Evolutionary conservation across 1,140 invertebrate genomes (phyloP), one percentile per base, ranked within the genome.

Genomic region (Brachionus calyciflorus): DNA sequence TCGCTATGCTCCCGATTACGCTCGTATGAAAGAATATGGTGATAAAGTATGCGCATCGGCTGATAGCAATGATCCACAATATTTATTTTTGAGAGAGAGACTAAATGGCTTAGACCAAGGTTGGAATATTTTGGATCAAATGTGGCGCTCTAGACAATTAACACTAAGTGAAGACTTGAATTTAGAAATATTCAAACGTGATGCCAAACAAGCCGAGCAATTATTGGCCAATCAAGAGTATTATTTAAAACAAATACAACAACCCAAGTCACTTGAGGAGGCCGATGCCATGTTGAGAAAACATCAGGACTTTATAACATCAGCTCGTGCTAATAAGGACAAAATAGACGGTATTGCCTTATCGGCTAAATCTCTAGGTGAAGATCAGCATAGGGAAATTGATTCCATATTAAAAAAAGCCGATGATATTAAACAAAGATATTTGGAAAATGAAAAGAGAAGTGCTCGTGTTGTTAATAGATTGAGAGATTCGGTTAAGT

Each of bases 281-380:
- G 96, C 95, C 33, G 96, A 99, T 83, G 95, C 95, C 81, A 88
- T 94, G 81, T 91, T 98, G 79, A 99, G 98, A 85, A 90, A 94
- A 19, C 95, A 99, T 85, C 96, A 99, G 85, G 93, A 96, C 2
- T 98, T 99, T 88, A 90, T 98, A 79, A 98, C 94, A 0, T 98
- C 96, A 0, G 96, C 99, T 93, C 96, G 99, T 85, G 96, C 96
- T 3, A 99, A 99, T 85, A 96, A 99, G 84, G 97, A 99, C 81
- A 99, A 99, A 85, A 93, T 99, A 81, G 96, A 98, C 83, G 91
- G 90, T 3, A 92, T 98, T 14, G 90, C 95, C 1, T 91, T 94
- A 81, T 96, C 96, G 83, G 94, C 94, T 65, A 90, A 91, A 80
- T 88, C 92, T 10, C 88, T 98, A 2, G 90, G 91, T 41, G 91